Evolutionary conservation across 2,797 vertebrate species (phyloP).

Genomic region (Cacajao melanocephalus): DNA sequence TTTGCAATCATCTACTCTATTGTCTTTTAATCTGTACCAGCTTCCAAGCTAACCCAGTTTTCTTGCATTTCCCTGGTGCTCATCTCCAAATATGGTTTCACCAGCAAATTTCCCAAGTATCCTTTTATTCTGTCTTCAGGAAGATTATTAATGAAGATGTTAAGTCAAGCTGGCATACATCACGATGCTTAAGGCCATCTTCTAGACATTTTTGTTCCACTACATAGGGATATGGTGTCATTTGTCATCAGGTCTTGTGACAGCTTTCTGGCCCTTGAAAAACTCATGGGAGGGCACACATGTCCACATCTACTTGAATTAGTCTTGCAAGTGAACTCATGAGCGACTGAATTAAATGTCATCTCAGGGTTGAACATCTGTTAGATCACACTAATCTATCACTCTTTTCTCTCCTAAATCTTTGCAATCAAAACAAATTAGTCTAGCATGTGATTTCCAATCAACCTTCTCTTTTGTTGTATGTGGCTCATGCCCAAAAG

Average conservation of each 20-base stretch:
- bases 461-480: constrained; percentile 60
- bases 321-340: constrained; percentile 33
- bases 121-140: constrained; percentile 37
- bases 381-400: constrained; percentile 57
- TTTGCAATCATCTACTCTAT: background rate
- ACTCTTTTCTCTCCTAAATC: constrained; percentile 51
- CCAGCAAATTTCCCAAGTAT: constrained; percentile 26
- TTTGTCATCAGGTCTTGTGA: constrained; percentile 55
- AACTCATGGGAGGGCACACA: background rate
- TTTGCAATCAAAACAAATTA: constrained; percentile 65
- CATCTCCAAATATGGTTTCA: constrained; percentile 48
- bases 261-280: constrained; percentile 37
- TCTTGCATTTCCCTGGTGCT: background rate
- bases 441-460: constrained; percentile 45
- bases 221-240: background rate
- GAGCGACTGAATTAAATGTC: constrained; percentile 61
- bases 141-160: constrained; percentile 69
- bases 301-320: constrained; percentile 40
- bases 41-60: background rate
- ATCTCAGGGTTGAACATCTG: constrained; percentile 28
- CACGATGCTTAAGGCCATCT: constrained; percentile 13
- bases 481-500: constrained; percentile 49
- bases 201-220: constrained; percentile 7
- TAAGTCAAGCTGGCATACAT: constrained; percentile 61
- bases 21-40: background rate